Percentiles rank a stretch among this genome's conserved stretches.
phyloP scores from a whole-genome alignment of 2,797 vertebrate genomes.

The Darevskia nairensis region DNA sequence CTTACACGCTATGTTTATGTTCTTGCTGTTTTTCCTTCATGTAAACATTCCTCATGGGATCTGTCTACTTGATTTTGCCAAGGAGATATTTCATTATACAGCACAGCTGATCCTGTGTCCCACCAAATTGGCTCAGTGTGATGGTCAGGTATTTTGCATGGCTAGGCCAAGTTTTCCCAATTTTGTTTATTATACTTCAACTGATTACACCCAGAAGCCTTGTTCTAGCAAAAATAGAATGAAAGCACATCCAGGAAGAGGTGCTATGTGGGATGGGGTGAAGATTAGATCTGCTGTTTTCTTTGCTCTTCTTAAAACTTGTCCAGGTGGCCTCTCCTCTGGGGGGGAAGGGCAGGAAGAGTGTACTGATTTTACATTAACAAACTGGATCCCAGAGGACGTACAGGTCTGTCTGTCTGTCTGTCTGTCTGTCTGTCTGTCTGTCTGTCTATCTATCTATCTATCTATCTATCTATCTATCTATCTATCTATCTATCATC shows the following conservation, averaged over 20 bases:
- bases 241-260: not conserved
- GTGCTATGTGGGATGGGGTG: not conserved
- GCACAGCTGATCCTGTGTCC: not conserved
- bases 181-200: not conserved
- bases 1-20: not conserved
- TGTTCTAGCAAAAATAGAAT: not conserved
- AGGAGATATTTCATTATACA: not conserved
- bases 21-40: not conserved
- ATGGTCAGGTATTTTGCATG: not conserved
- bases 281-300: not conserved
- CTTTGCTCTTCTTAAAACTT: not conserved
- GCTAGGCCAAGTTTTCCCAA: not conserved
- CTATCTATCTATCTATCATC: too few species aligned
- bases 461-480: too few species aligned
- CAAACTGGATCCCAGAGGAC: accelerated
- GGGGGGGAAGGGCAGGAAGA: not conserved
- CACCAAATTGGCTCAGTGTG: not conserved
- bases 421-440: too few species aligned
- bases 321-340: not conserved
- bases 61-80: not conserved
- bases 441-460: too few species aligned
- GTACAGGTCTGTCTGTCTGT: not conserved
- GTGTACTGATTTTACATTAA: not conserved
- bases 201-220: not conserved
- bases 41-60: not conserved